Base-by-base conservation (phyloP, 2,797 vertebrate species). In the Fistularia commersonii region DNA sequence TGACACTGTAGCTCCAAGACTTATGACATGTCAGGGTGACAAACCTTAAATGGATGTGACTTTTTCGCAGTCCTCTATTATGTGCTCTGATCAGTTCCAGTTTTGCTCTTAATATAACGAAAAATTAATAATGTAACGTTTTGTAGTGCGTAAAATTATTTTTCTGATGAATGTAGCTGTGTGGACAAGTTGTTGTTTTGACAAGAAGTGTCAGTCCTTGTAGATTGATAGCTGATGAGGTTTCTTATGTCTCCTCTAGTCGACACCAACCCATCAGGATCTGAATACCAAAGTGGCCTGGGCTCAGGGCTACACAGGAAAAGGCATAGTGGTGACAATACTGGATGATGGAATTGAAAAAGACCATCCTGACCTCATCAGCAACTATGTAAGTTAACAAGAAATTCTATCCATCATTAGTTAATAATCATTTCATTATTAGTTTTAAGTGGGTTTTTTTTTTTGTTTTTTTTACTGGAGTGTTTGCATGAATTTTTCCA, bases 291-390 rank as follows among this genome's bases (percentile, higher is more conserved):
- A 90, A 76, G 92, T 89, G 72, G 96, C 96, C 62, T 99, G 97
- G 97, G 88, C 90, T 9, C 93, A 93, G 66, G 97, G 97, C 61
- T 98, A 89, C 87, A 98, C 96, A 0, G 97, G 97, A 14, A 93
- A 68, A 50, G 95, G 94, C 61, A 91, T 98, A 0, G 95, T 99
- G 49, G 93, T 99, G 63, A 97, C 96, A 54, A 98, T 99, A 65
- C 84, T 99, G 72, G 97, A 98, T 1, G 97, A 99, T 0, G 97
- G 97, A 58, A 95, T 99, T 1, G 97, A 99, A 85, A 98, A 98
- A 84, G 94, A 98, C 83, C 97, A 98, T 65, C 94, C 95, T 0
- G 97, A 99, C 66, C 85, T 99, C 37, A 82, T 90, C 64, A 89
- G 59, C 72, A 99, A 99, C 77, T 98, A 97, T 31, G 97, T 91